Base-by-base conservation (phyloP, 2,113 vertebrate species). In the Nerophis lumbriciformis region DNA sequence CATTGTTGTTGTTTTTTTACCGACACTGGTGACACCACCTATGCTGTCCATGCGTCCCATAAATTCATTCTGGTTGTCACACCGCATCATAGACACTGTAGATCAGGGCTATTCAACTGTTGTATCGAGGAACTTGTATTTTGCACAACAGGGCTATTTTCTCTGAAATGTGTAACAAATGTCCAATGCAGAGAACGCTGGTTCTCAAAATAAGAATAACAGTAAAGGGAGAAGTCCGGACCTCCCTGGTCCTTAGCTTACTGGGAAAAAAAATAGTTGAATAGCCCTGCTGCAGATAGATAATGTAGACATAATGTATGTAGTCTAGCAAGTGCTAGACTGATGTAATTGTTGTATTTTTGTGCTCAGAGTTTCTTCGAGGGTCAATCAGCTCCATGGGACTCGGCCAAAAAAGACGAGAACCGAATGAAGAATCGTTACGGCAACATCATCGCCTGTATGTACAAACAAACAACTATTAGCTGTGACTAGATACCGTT, bases 391-490 rank as follows among this genome's bases (percentile, higher is more conserved):
- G 95, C 95, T 76, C 94, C 95, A 0, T 98, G 96, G 96, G 95
- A 98, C 65, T 97, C 94, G 0, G 95, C 95, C 62, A 98, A 98
- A 78, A 97, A 97, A 85, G 96, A 98, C 56, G 96, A 98, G 88
- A 98, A 98, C 90, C 92, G 96, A 78, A 95, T 97, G 94, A 98
- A 98, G 91, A 98, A 98, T 71, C 94, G 96, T 90, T 98, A 98
- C 0, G 95, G 95, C 68, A 98, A 98, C 90, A 98, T 98, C 90
- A 98, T 98, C 60, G 96, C 96, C 66, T 98, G 96, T 98, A 90
- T 68, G 95, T 92, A 73, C n/a, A 58, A 28, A 28, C 42, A 58
- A 7, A 35, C 48, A 63, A 21, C 45, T 55, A 53, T 48, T 45
- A 48, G 52, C 11, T 48, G 14, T 56, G 59, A 55, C 35, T 55